phyloP scores from a whole-genome alignment of 2,797 vertebrate genomes.

The Tamandua tetradactyla region DNA sequence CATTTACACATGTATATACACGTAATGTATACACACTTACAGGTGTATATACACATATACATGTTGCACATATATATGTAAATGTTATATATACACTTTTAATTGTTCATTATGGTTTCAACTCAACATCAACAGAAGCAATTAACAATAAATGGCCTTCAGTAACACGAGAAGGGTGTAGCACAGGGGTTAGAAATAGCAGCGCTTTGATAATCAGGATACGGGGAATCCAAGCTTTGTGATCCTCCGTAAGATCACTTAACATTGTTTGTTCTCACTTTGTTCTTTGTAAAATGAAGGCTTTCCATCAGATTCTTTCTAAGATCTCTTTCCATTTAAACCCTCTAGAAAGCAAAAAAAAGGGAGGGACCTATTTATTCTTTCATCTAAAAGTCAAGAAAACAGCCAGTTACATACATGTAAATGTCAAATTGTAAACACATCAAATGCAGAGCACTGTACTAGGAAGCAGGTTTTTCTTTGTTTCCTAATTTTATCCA shows the following conservation, averaged over 20 bases:
- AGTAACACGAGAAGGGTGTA: not conserved
- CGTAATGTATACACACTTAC: too few relatives aligned
- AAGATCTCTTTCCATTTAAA: constrained; percentile 4
- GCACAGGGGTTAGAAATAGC: fast-evolving
- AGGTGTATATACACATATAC: too few relatives aligned
- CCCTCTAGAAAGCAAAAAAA: not conserved
- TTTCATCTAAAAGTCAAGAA: constrained; percentile 26
- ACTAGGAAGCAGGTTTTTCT: not conserved
- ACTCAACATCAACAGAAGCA: not conserved
- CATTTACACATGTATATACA: too few relatives aligned
- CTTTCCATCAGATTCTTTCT: not conserved
- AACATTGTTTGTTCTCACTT: not conserved
- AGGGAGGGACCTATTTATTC: not conserved
- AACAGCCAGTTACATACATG: not conserved
- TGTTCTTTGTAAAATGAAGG: not conserved
- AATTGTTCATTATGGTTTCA: not conserved
- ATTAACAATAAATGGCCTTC: not conserved
- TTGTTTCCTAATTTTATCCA: not conserved
- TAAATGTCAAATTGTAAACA: not conserved
- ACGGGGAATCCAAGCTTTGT: not conserved
- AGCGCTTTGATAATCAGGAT: not conserved
- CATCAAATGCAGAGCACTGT: not conserved
- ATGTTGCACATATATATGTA: too few relatives aligned
- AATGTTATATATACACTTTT: not conserved
- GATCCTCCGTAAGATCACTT: not conserved